Evolutionary conservation across 1,140 invertebrate species (phyloP).

Genomic region (Reticulitermes speratus): DNA sequence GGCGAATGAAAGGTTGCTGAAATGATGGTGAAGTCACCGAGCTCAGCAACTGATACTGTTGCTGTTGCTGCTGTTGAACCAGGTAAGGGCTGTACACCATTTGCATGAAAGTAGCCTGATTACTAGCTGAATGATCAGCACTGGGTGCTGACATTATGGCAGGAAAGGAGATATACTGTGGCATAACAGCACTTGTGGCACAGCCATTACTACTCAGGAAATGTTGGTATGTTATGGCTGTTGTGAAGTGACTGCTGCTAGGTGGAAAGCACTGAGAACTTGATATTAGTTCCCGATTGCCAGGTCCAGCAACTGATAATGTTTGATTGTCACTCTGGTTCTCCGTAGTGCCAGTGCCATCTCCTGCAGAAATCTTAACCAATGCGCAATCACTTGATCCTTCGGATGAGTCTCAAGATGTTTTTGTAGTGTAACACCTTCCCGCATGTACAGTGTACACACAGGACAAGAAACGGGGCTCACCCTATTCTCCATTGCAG

Average conservation of each 20-base stretch:
- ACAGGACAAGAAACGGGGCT: constrained; percentile 65
- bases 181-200: not conserved
- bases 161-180: constrained; percentile 27
- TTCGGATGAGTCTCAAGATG: constrained; percentile 83
- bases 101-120: constrained; percentile 46
- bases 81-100: constrained; percentile 55
- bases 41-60: constrained; percentile 42
- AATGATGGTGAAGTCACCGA: not conserved
- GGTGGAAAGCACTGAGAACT: not conserved
- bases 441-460: constrained; percentile 76
- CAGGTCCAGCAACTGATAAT: not conserved
- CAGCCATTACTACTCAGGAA: constrained; percentile 26
- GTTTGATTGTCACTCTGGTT: not conserved
- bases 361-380: constrained; percentile 46
- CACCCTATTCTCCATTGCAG: constrained; percentile 26
- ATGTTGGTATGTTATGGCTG: constrained; percentile 26
- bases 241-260: constrained; percentile 21
- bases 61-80: constrained; percentile 56
- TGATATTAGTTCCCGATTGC: not conserved
- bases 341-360: not conserved
- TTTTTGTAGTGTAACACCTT: constrained; percentile 73
- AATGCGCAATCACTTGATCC: constrained; percentile 83
- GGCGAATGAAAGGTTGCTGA: not conserved
- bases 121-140: not conserved
- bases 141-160: constrained; percentile 19